phyloP scores from a whole-genome alignment of 1,140 invertebrate species.

The Macrobrachium rosenbergii region DNA sequence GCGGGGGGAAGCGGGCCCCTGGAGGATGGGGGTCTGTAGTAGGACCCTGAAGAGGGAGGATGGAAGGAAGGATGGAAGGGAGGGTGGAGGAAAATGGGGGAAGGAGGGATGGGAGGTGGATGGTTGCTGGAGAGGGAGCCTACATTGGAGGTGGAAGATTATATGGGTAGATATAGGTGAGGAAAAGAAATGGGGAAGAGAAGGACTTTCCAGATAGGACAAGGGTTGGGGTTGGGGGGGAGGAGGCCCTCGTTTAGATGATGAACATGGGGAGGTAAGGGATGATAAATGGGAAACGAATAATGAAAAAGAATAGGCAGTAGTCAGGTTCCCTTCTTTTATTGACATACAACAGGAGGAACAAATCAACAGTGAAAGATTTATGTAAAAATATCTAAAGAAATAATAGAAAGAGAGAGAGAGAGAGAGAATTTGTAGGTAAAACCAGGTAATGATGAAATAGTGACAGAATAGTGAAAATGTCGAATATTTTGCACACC shows the following conservation, averaged over 20 bases:
- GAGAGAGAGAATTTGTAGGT: neutral
- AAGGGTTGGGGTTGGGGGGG: too few species aligned
- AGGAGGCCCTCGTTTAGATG: too few species aligned
- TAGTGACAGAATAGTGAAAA: too few species aligned
- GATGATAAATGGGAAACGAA: neutral
- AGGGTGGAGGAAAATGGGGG: neutral
- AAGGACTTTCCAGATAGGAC: neutral
- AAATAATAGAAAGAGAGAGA: neutral
- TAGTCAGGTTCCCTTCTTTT: too few species aligned
- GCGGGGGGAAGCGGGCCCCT: neutral
- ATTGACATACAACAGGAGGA: too few species aligned
- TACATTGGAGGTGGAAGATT: neutral
- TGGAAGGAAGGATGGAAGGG: neutral
- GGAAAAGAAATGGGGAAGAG: neutral
- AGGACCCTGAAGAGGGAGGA: too few species aligned
- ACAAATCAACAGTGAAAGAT: neutral
- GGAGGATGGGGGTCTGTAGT: too few species aligned
- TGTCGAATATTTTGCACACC: too few species aligned
- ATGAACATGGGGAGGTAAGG: neutral
- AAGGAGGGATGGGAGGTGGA: neutral
- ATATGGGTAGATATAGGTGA: neutral
- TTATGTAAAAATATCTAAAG: neutral
- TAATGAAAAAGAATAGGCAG: neutral
- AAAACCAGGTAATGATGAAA: too few species aligned
- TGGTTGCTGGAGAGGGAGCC: neutral